phyloP scores from a whole-genome alignment of 2,888 invertebrate genomes.

The Amphimallon solstitiale region DNA sequence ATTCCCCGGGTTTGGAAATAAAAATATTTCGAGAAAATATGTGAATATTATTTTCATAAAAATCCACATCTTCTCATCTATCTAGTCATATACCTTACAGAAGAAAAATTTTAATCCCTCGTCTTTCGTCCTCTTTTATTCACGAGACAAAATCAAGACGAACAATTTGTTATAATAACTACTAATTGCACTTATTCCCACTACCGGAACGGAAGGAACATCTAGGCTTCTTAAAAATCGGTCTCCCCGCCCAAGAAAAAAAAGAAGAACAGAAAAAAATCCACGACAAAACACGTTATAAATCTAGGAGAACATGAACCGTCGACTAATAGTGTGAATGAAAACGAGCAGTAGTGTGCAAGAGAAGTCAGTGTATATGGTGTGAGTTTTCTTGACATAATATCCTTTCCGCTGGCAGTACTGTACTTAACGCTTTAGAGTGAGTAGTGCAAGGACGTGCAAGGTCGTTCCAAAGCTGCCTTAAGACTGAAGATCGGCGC shows the following conservation, averaged over 20 bases:
- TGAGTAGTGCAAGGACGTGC: slow-evolving; percentile 47
- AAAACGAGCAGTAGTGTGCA: background rate
- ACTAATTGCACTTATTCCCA: background rate
- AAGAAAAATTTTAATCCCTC: no score
- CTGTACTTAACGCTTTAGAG: slow-evolving; percentile 37
- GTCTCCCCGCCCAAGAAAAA: slow-evolving; percentile 40
- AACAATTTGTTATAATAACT: no score
- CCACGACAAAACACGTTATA: slow-evolving; percentile 39
- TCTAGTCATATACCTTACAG: no score
- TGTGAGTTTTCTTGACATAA: no score
- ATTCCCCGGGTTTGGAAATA: no score
- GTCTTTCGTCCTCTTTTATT: no score
- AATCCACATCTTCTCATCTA: no score
- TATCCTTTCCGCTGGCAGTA: background rate
- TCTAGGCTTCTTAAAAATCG: background rate
- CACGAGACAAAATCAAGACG: no score
- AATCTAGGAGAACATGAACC: slow-evolving; percentile 39
- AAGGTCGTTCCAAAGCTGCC: slow-evolving; percentile 40
- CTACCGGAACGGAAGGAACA: slow-evolving; percentile 13
- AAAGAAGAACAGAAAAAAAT: background rate
- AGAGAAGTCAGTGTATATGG: no score
- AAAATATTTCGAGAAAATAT: no score
- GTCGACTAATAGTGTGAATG: slow-evolving; percentile 15
- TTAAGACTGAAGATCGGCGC: no score
- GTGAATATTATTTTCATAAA: no score